phyloP scores from a whole-genome alignment of 1,140 invertebrate genomes.

The Hypsibius dujardini region DNA sequence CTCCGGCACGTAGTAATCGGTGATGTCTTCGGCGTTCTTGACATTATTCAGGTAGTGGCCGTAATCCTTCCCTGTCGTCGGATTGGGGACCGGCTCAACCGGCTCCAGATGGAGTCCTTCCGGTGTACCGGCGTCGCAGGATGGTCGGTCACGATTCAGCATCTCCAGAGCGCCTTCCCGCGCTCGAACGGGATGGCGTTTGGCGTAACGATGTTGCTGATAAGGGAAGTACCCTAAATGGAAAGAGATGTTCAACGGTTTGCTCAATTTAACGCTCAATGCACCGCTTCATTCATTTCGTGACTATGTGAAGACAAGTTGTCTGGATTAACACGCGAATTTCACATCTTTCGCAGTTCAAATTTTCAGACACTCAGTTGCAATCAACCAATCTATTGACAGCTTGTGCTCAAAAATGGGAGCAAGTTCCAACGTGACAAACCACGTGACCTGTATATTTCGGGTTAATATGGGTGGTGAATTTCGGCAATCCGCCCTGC shows the following conservation, averaged over 20 bases:
- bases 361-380: too few relatives aligned
- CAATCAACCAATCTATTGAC: too few relatives aligned
- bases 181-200: neutral
- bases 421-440: too few relatives aligned
- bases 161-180: conserved; percentile 11
- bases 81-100: neutral
- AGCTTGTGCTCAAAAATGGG: too few relatives aligned
- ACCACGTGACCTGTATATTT: neutral
- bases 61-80: neutral
- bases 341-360: too few relatives aligned
- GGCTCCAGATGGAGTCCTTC: neutral
- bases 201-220: neutral
- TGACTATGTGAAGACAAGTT: too few relatives aligned
- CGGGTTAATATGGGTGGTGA: conserved; percentile 13
- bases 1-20: conserved; percentile 11
- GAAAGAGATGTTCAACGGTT: neutral
- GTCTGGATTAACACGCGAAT: too few relatives aligned
- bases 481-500: neutral
- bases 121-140: neutral
- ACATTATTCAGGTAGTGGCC: conserved; percentile 3
- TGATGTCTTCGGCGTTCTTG: neutral
- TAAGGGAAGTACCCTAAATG: conserved; percentile 6
- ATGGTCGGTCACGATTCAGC: neutral
- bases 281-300: too few relatives aligned
- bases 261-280: too few relatives aligned